Base-by-base conservation (phyloP, 30 jellyfish, hydroid and myxozoan species). In the Hydractinia symbiolongicarpus region DNA sequence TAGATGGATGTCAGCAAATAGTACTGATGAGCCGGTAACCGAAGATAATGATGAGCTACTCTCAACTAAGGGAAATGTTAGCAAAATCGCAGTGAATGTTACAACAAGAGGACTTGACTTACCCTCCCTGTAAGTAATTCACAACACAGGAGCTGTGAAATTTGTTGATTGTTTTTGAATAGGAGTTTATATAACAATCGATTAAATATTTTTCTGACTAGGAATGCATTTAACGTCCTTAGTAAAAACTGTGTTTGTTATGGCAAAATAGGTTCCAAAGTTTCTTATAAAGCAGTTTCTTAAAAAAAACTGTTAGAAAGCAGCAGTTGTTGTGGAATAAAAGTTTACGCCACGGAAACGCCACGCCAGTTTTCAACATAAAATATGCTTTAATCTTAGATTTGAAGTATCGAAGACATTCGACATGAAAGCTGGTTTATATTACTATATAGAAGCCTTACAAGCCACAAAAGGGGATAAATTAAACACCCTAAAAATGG, bases 371-470 rank as follows among this genome's bases (percentile, higher is more conserved):
- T 44, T 64, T n/a, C 40, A 64, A 64, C 8, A n/a, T 64, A 7
- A n/a, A n/a, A 0, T 11, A 6, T 64, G 19, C 4, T 64, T 7
- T 64, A n/a, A 51, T 53, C 78, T 6, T 17, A 93, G 98, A 76
- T 87, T 93, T 64, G 98, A 93, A 40, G 95, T 84, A 4, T 87
- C 98, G 40, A 73, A 75, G 55, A 66, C 95, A 5, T 86, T 87
- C 21, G 77, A 84, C 52, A 72, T 93, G 56, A 85, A 87, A 55
- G 94, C 98, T 52, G 98, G 98, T 9, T 75, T 78, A 44, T 86
- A 87, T 71, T 93, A 93, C 69, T 93, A 88, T 86, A 93, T 93
- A 53, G 98, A 93, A 78, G 98, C 98, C 14, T 57, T 93, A 66
- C 98, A 93, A 76, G 90, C 86, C 7, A 83, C 86, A 4, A 78